Percentiles rank a stretch among this genome's conserved stretches.
Conservation (phyloP, 1,140 invertebrate genomes). For the Brachionus manjavacas region DNA sequence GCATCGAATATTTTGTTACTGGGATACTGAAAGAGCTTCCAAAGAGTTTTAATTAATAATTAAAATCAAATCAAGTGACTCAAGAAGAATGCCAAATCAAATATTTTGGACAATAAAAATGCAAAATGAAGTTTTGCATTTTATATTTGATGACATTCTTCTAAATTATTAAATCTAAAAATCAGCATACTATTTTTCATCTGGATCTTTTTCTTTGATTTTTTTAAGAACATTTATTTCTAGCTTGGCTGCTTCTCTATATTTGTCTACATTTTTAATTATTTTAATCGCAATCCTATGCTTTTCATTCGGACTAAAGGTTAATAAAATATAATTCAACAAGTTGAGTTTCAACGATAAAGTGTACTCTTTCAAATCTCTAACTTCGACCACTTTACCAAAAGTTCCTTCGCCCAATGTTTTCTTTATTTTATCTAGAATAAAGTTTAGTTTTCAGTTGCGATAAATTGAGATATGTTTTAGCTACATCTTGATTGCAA, state of each 20-base stretch:
- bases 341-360: neutral
- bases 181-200: slow-evolving; percentile 81
- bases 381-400: slow-evolving; percentile 98
- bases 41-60: no score
- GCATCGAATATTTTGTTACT: no score
- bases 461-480: neutral
- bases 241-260: slow-evolving; percentile 94
- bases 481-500: slow-evolving; percentile 87
- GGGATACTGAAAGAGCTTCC: no score
- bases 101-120: no score
- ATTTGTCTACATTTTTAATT: slow-evolving; percentile 99
- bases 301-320: slow-evolving; percentile 45
- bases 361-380: slow-evolving; percentile 80
- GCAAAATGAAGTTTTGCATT: no score
- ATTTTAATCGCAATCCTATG: slow-evolving; percentile 83
- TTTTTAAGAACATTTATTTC: slow-evolving; percentile 98
- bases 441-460: neutral
- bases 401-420: slow-evolving; percentile 99
- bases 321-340: neutral
- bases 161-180: neutral
- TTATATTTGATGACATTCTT: no score
- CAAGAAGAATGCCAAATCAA: no score
- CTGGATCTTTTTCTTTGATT: slow-evolving; percentile 86
- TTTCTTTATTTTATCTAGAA: slow-evolving; percentile 90
- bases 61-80: no score